These are phyloP conservation scores for Coelinius sp. DNA, from an alignment of 2,888 invertebrate genomes.

Conservation along the genomic window DNA sequence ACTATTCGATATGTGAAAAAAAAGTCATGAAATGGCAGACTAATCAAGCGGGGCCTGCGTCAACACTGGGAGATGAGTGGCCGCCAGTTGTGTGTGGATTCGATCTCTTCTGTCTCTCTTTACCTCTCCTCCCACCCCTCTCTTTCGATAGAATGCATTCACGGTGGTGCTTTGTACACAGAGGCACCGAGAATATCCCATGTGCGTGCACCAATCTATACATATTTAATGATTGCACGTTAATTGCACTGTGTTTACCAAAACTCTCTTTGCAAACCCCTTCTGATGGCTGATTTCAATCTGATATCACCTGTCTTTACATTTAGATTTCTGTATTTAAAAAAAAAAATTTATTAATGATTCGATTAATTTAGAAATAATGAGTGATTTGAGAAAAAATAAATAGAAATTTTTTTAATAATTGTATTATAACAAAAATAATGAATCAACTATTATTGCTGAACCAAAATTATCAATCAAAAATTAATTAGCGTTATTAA, in stretches of 20 bases:
- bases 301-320: neutral
- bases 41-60: neutral
- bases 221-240: conserved; percentile 52
- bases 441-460: too few relatives aligned
- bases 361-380: too few relatives aligned
- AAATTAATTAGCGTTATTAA: too few relatives aligned
- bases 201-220: neutral
- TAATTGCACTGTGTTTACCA: conserved; percentile 65
- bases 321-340: neutral
- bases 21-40: neutral
- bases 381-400: too few relatives aligned
- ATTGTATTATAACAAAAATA: too few relatives aligned
- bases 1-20: too few relatives aligned
- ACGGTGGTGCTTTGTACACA: conserved; percentile 53
- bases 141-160: conserved; percentile 64
- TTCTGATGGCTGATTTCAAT: conserved; percentile 38
- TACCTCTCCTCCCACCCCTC: conserved; percentile 25
- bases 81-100: neutral
- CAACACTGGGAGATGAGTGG: neutral
- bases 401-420: too few relatives aligned
- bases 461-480: too few relatives aligned
- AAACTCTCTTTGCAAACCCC: conserved; percentile 47
- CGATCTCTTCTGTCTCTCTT: conserved; percentile 1
- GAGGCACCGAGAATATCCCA: conserved; percentile 46
- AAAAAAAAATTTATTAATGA: too few relatives aligned